These are phyloP conservation scores for Temnothorax ravouxi DNA, from an alignment of 2,888 invertebrate genomes.

Conservation along the genomic window DNA sequence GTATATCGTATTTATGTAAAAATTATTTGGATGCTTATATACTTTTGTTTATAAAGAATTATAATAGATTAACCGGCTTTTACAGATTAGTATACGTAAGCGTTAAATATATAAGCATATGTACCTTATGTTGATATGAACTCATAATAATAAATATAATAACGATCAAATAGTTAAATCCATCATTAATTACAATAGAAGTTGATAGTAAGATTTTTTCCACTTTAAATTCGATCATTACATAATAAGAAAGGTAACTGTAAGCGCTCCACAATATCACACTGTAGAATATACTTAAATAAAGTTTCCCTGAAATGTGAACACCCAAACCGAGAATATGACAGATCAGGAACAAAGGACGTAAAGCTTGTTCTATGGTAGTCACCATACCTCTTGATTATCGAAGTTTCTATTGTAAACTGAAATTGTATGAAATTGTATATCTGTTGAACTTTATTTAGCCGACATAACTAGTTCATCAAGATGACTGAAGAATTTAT, in stretches of 20 bases:
- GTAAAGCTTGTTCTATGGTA: neutral
- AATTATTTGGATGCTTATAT: neutral
- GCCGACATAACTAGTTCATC: neutral
- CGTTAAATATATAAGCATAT: neutral
- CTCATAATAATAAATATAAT: neutral
- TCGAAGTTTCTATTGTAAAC: neutral
- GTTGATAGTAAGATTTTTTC: neutral
- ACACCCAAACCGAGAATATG: neutral
- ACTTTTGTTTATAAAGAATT: neutral
- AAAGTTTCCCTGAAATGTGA: neutral
- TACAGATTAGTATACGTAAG: neutral
- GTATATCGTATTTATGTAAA: neutral
- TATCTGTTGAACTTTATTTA: neutral
- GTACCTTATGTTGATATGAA: constrained; percentile 8
- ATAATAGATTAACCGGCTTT: neutral
- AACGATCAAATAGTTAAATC: neutral
- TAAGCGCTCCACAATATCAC: constrained; percentile 6
- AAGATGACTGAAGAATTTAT: neutral
- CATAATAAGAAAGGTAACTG: neutral
- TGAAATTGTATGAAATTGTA: neutral
- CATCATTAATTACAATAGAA: neutral
- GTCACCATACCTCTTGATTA: neutral
- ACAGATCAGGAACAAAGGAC: neutral
- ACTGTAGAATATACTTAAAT: constrained; percentile 18
- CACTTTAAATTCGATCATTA: neutral